Percentiles rank a stretch among this genome's conserved stretches.
These are phyloP conservation scores for Xiphophorus hellerii DNA, from an alignment of 2,113 vertebrate species.

Conservation along the genomic window DNA sequence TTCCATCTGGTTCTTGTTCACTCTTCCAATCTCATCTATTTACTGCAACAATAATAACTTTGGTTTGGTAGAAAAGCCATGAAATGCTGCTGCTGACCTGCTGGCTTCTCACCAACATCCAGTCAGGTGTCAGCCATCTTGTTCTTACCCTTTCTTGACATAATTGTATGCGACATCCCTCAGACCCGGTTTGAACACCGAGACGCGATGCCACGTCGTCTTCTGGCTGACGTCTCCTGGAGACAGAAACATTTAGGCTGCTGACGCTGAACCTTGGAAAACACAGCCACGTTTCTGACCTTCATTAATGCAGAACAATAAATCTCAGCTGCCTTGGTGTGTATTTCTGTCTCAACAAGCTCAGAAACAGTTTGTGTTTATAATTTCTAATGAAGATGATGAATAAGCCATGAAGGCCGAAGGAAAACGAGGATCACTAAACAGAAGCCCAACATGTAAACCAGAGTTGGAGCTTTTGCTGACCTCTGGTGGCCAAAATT, in stretches of 20 bases:
- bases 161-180: constrained; percentile 95
- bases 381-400: background rate
- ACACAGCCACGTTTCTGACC: background rate
- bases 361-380: background rate
- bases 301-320: background rate
- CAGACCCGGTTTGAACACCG: constrained; percentile 94
- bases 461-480: background rate
- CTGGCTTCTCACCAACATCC: no score
- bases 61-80: no score
- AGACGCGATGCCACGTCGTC: constrained; percentile 96
- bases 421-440: background rate
- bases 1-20: no score
- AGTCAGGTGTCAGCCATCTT: background rate
- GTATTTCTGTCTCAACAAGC: background rate
- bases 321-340: background rate
- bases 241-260: background rate
- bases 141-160: constrained; percentile 93
- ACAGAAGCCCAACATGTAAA: background rate
- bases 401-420: background rate
- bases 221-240: constrained; percentile 94
- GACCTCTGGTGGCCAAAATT: constrained; percentile 31
- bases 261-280: background rate
- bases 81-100: no score
- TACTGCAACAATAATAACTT: no score
- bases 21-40: no score